Evolutionary conservation across 23 tunicate species (phyloP).

Genomic region (Oikopleura dioica): DNA sequence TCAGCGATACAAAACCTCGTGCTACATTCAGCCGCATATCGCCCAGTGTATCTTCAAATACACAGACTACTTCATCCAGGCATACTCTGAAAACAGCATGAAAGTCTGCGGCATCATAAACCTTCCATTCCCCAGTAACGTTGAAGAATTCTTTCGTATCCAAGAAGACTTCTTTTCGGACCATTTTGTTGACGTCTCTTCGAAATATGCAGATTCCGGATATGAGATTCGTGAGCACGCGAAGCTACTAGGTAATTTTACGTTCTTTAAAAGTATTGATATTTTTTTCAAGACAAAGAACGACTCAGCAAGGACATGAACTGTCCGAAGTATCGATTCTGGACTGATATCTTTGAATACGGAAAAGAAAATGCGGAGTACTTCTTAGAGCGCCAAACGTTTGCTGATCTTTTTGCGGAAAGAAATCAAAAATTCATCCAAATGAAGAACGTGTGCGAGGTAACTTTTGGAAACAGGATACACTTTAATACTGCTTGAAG

Average conservation of each 20-base stretch:
- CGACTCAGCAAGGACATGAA: not conserved
- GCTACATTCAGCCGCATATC: not conserved
- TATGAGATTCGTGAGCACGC: not conserved
- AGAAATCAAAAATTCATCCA: not conserved
- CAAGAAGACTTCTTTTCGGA: not conserved
- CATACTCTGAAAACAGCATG: not conserved
- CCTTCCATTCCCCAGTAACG: not conserved
- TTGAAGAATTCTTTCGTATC: not conserved
- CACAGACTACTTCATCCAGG: not conserved
- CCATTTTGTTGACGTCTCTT: not conserved
- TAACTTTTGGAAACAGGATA: no score
- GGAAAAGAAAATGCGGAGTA: not conserved
- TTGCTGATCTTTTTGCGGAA: not conserved
- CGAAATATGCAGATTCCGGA: not conserved
- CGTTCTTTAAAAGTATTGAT: not conserved
- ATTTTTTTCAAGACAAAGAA: not conserved
- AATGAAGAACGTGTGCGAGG: not conserved
- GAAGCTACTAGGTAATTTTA: not conserved
- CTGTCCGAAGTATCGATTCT: not conserved
- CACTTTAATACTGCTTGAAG: no score
- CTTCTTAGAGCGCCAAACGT: not conserved
- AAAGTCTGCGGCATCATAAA: not conserved
- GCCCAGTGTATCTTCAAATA: not conserved
- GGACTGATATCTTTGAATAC: not conserved
- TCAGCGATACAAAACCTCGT: not conserved